Conservation (phyloP, 2,888 invertebrate genomes). For the Lysandra coridon region DNA sequence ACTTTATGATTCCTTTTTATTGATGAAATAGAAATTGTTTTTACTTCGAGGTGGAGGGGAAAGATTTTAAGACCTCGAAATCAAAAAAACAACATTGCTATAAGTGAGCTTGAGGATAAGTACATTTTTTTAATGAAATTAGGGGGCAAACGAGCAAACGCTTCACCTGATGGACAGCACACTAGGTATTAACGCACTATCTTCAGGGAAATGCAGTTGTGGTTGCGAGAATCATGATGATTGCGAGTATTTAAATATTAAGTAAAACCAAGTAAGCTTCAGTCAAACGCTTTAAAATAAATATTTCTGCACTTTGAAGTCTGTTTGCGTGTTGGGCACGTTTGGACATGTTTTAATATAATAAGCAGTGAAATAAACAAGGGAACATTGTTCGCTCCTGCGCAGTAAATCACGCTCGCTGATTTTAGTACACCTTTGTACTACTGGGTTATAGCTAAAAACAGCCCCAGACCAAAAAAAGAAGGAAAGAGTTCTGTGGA, state of each 20-base stretch:
- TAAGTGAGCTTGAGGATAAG: not conserved
- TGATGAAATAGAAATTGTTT: too few species aligned
- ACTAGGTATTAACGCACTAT: too few species aligned
- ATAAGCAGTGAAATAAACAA: conserved; percentile 40
- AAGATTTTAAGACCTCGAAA: not conserved
- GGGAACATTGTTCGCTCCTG: conserved; percentile 42
- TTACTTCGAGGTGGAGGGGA: too few species aligned
- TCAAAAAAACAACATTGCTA: not conserved
- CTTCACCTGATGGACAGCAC: too few species aligned
- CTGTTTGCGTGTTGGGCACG: not conserved
- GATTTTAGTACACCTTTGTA: conserved; percentile 12
- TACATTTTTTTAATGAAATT: too few species aligned
- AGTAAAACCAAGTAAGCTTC: not conserved
- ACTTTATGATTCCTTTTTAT: too few species aligned
- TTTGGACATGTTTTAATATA: conserved; percentile 31
- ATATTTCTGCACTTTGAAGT: conserved; percentile 1
- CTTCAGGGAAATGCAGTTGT: too few species aligned
- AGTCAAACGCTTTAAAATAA: not conserved
- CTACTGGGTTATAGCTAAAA: not conserved
- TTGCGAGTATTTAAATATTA: not conserved
- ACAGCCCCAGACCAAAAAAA: not conserved
- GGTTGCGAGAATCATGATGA: too few species aligned
- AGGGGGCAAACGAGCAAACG: too few species aligned
- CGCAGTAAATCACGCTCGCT: conserved; percentile 22
- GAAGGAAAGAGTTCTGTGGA: not conserved